A percentile compares a stretch with the other conserved stretches of the same genome.
Conservation (phyloP, 2,888 invertebrate genomes). For the Blomia tropicalis region DNA sequence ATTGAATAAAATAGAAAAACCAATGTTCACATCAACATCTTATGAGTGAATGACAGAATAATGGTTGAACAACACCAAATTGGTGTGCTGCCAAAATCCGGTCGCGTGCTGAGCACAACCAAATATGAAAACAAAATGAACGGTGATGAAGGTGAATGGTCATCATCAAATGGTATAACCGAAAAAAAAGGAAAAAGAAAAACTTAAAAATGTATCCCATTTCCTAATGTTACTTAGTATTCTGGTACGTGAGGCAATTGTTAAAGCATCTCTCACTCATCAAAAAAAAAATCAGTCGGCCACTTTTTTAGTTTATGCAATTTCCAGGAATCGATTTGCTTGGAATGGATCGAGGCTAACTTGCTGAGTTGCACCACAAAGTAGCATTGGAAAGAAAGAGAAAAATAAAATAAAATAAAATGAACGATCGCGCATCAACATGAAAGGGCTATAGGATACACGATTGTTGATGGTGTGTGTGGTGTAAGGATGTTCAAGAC, state of each 20-base stretch:
- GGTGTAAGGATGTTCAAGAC: neutral
- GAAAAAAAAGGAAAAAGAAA: too few species aligned
- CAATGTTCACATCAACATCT: neutral
- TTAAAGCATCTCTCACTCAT: too few species aligned
- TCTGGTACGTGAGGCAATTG: too few species aligned
- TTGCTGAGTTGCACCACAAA: too few species aligned
- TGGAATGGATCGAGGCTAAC: too few species aligned
- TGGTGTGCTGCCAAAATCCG: neutral
- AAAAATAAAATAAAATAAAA: neutral
- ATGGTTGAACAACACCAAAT: neutral
- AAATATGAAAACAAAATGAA: too few species aligned
- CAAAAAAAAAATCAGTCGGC: too few species aligned
- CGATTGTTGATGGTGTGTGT: neutral
- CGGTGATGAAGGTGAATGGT: too few species aligned
- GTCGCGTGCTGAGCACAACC: slow-evolving; percentile 7
- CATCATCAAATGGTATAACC: neutral
- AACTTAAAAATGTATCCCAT: neutral
- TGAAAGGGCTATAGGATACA: neutral
- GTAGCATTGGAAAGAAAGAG: neutral
- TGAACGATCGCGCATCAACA: neutral
- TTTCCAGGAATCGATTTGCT: neutral
- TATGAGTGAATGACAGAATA: neutral
- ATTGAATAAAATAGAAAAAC: neutral
- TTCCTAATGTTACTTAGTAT: neutral
- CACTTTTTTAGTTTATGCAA: neutral